Conservation (phyloP, 2,888 invertebrate species). For the Amblyteles armatorius region DNA sequence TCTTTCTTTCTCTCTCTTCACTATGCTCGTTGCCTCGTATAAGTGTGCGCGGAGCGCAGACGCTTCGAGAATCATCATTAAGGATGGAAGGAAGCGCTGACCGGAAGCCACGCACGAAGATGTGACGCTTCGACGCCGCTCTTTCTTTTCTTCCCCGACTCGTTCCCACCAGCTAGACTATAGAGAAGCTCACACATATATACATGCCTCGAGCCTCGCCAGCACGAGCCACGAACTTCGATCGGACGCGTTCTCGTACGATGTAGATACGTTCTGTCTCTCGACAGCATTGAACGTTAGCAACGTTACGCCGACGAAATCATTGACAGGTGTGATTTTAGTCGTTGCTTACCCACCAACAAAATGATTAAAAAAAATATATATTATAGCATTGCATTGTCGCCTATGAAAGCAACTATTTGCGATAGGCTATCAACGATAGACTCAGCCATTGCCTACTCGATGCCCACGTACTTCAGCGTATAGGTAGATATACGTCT, state of each 20-base stretch:
- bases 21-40: slow-evolving; percentile 7
- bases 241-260: not conserved
- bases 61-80: slow-evolving; percentile 74
- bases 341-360: no score
- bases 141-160: slow-evolving; percentile 49
- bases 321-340: not conserved
- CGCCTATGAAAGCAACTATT: not conserved
- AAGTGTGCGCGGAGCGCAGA: slow-evolving; percentile 31
- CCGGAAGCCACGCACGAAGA: slow-evolving; percentile 83
- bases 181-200: slow-evolving; percentile 4
- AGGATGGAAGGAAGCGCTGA: slow-evolving; percentile 81
- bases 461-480: not conserved
- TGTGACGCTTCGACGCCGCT: slow-evolving; percentile 78
- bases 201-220: not conserved
- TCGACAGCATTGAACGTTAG: no score
- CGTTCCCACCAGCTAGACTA: slow-evolving; percentile 46
- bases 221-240: slow-evolving; percentile 20
- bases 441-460: slow-evolving; percentile 2
- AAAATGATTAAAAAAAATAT: no score
- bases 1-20: not conserved
- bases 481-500: not conserved
- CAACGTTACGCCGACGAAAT: not conserved
- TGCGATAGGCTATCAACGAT: not conserved
- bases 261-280: not conserved
- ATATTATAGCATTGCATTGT: no score